Evolutionary conservation across 2,888 invertebrate species (phyloP), one percentile per base, ranked within the genome.

Genomic region (Theretra japonica): DNA sequence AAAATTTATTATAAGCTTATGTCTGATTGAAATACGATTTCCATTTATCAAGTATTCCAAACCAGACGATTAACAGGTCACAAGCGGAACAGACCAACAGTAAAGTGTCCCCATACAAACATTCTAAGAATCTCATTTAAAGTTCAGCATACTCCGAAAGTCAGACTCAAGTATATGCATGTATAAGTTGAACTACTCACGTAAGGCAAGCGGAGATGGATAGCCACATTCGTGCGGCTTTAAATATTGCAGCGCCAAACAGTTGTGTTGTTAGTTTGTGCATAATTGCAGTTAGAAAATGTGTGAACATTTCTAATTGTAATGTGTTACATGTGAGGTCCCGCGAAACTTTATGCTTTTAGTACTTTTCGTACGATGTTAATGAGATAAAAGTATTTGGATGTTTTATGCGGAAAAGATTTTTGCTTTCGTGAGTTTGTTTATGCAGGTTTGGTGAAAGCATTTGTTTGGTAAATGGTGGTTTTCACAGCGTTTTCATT

Each of bases 41-140:
- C 1, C 23, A 48, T 1, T 15, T 2, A 48, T 17, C 4, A 2
- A 65, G 4, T 5, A 41, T 65, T 21, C 21, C 23, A 65, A 60
- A 65, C n/a, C 30, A 30, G 58, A 23, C 75, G 53, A 59, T 72
- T 69, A 70, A 74, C 73, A 58, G 77, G 82, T 77, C 75, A 69
- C 79, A 85, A 82, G 79, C 76, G 78, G 83, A 83, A 80, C 79
- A 78, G 73, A 73, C 79, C 80, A 82, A 82, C 82, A 79, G 76
- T 84, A 85, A 86, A 86, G 83, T 85, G 86, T 85, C 83, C 81
- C 83, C 82, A 85, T 83, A 82, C 85, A 86, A 87, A 87, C 87
- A 87, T 88, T 84, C 82, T 80, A 85, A 84, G 87, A 87, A 88
- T 88, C 88, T 88, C 86, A 87, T 89, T 88, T 89, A 88, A 88